Evolutionary conservation across 2,797 vertebrate genomes (phyloP), one percentile per base, ranked within the genome.

Genomic region (Ficedula albicollis): DNA sequence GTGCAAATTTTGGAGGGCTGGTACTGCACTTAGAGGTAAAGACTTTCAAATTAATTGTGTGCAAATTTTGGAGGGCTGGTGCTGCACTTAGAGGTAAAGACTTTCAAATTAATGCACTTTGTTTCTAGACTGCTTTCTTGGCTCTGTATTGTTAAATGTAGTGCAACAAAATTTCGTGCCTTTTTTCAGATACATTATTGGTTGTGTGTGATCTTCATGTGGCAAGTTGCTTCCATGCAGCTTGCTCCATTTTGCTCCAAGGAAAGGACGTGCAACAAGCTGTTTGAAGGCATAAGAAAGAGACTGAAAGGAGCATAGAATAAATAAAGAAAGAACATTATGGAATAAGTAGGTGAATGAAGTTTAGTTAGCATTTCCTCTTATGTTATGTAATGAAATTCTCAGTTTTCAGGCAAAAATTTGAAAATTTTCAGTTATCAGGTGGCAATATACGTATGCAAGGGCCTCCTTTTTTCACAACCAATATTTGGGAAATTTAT

Each of bases 161-260:
- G 41, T 49, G 7, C 13, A 20, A 12, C 7, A 13, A 41, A 54
- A 3, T 49, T 89, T 51, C 26, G 38, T 36, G 44, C 58, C 38
- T 76, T 63, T 67, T 43, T 74, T 73, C 39, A 23, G 15, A 68
- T 38, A 15, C 11, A 0, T 36, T 68, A 29, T 41, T 15, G 6
- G 44, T 32, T 8, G 3, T 23, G 25, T 29, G 15, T 0, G 1
- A 14, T 68, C 34, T 58, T 55, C 0, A 0, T 30, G 25, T 25
- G 34, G 4, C 14, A 58, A n/a, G 10, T 25, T 76, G 19, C 29
- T 80, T 73, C 27, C 38, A 21, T 36, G 38, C 27, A 56, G n/a
- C n/a, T 49, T 82, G 18, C 13, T 64, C 20, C 11, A 10, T 48
- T 58, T 76, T 55, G 12, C 49, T 67, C 2, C 5, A 20, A 51